These are phyloP conservation scores for Myotis pilosus DNA, from an alignment of 2,797 vertebrate genomes.

Conservation along the genomic window DNA sequence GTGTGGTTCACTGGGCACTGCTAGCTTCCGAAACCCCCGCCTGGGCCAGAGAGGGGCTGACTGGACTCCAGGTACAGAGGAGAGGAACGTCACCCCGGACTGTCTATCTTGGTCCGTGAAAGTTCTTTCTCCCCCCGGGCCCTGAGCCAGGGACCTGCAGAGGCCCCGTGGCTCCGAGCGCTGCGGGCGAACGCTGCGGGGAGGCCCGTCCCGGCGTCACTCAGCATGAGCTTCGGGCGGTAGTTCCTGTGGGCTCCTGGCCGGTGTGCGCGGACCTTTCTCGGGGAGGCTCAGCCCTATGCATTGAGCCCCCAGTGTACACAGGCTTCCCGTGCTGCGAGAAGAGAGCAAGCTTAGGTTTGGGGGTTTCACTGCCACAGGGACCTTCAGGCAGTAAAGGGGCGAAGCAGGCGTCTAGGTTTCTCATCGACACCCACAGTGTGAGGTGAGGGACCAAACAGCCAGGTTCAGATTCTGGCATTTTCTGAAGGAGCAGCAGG, in stretches of 20 bases:
- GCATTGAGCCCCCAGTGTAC: neutral
- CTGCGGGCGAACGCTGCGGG: too few species aligned
- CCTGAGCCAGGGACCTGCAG: neutral
- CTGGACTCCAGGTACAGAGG: neutral
- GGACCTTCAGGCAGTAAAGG: neutral
- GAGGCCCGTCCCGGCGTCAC: too few species aligned
- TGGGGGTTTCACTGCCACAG: neutral
- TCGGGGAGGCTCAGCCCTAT: neutral
- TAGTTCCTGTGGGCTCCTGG: too few species aligned
- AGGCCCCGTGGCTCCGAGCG: too few species aligned
- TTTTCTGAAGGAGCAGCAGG: neutral
- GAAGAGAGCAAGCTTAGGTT: neutral
- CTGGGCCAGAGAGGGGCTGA: neutral
- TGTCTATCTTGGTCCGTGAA: neutral
- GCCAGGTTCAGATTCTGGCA: neutral
- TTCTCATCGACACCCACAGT: neutral
- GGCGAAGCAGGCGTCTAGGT: neutral
- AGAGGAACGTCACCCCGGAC: neutral
- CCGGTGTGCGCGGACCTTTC: neutral
- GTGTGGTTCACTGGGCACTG: too few species aligned
- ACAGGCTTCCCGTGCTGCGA: too few species aligned
- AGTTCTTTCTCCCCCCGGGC: neutral
- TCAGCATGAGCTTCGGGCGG: too few species aligned
- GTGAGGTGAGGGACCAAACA: neutral
- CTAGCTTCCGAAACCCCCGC: neutral